Percentiles rank a stretch among this genome's conserved stretches.
Conservation (phyloP, 2,113 vertebrate species). For the Picathartes gymnocephalus region DNA sequence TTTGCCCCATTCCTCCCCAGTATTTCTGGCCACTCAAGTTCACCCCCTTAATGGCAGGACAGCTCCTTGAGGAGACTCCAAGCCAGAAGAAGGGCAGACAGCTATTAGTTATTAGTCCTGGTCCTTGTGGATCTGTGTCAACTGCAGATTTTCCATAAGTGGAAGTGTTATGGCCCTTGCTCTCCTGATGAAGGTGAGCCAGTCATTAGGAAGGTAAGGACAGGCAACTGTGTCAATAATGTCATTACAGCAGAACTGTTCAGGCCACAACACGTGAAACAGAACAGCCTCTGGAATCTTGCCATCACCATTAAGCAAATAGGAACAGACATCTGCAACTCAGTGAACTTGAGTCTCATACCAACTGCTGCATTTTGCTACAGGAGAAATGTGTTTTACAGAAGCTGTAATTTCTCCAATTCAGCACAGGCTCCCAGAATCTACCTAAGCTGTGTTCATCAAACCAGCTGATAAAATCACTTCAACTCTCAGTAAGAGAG, state of each 20-base stretch:
- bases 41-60: neutral
- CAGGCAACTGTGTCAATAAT: neutral
- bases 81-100: neutral
- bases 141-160: neutral
- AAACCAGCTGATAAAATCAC: neutral
- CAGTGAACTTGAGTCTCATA: conserved; percentile 4
- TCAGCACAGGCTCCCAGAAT: neutral
- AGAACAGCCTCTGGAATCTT: conserved; percentile 10
- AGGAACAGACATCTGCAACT: conserved; percentile 47
- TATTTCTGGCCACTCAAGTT: neutral
- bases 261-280: neutral
- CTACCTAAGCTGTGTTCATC: neutral
- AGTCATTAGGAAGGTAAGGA: neutral
- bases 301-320: conserved; percentile 18
- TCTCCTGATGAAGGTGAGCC: neutral
- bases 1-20: neutral
- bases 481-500: neutral
- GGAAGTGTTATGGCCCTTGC: neutral
- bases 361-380: conserved; percentile 2
- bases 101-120: neutral
- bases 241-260: neutral
- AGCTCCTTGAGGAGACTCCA: neutral
- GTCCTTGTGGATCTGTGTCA: neutral
- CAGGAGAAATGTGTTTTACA: neutral
- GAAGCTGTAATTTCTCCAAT: neutral